Base-by-base conservation (phyloP, 35 echinoderm and acorn worm genomes). In the Amphiura filiformis region DNA sequence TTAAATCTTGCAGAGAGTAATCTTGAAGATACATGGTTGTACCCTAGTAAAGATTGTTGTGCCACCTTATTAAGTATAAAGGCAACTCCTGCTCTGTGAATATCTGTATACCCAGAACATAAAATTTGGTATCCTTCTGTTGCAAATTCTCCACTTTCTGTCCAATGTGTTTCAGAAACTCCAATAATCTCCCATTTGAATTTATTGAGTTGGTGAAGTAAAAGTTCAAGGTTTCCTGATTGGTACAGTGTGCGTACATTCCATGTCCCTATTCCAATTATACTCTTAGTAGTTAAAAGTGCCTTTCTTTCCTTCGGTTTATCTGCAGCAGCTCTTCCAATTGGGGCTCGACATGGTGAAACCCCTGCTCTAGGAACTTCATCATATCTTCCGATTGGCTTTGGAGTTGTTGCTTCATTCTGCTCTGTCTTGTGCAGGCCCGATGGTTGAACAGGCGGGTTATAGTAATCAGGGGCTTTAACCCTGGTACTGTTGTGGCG, bases 71-170 rank as follows among this genome's bases (percentile, higher is more conserved):
- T 83, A 15, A 83, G 81, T 13, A 83, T 83, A 17, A 85, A 20
- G 56, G 81, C 40, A 56, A 84, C 39, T 36, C 81, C 81, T 34
- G 26, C 81, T 84, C 81, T 65, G 56, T 85, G 83, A 17, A 75
- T 85, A 34, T 5, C 75, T 32, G 65, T 39, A 15, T 85, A 75
- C 13, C 83, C 83, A 13, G 56, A 65, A 36, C 44, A 85, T 36
- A 85, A 22, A 12, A 57, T 85, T 36, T 70, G 65, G 64, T 49
- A 70, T 38, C 44, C 56, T 49, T 85, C 52, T 49, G 32, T 14
- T 7, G 64, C 75, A 32, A 85, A 85, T 18, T 85, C 83, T 34
- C 44, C 83, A 13, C n/a, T 26, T 18, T 70, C 83, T 70, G 56
- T 85, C 83, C 83, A 65, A 32, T 85, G 83, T 0, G 83, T 85